phyloP scores from a whole-genome alignment of 2,113 vertebrate species.

The Mus pahari region DNA sequence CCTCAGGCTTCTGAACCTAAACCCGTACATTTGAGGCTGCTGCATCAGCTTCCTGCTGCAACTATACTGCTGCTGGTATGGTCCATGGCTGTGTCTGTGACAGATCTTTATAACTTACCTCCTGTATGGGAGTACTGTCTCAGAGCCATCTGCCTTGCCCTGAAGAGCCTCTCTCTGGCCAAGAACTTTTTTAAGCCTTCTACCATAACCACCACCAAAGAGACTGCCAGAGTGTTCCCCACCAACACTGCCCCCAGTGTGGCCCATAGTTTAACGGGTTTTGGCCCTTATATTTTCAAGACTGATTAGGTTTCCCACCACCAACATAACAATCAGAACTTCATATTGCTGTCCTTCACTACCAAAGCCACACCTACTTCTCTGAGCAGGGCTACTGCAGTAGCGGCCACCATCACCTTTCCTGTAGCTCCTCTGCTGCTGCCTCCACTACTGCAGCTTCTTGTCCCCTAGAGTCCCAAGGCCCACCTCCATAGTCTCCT shows the following conservation, averaged over 20 bases:
- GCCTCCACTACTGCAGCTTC: background rate
- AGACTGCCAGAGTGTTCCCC: background rate
- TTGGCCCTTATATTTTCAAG: background rate
- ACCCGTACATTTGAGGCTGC: background rate
- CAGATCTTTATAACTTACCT: background rate
- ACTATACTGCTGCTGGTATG: background rate
- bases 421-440: background rate
- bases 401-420: background rate
- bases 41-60: background rate
- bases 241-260: background rate
- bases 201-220: background rate
- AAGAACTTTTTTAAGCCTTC: slow-evolving; percentile 90
- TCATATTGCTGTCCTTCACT: background rate
- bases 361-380: background rate
- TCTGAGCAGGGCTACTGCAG: background rate
- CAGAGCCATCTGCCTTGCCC: slow-evolving; percentile 92
- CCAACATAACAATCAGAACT: background rate
- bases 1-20: background rate
- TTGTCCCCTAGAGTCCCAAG: too few relatives aligned
- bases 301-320: background rate
- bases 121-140: background rate
- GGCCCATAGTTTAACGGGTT: background rate
- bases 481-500: background rate
- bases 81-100: background rate
- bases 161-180: slow-evolving; percentile 98